These are phyloP conservation scores for Papilio dardanus DNA, from an alignment of 1,140 invertebrate species.

Conservation along the genomic window DNA sequence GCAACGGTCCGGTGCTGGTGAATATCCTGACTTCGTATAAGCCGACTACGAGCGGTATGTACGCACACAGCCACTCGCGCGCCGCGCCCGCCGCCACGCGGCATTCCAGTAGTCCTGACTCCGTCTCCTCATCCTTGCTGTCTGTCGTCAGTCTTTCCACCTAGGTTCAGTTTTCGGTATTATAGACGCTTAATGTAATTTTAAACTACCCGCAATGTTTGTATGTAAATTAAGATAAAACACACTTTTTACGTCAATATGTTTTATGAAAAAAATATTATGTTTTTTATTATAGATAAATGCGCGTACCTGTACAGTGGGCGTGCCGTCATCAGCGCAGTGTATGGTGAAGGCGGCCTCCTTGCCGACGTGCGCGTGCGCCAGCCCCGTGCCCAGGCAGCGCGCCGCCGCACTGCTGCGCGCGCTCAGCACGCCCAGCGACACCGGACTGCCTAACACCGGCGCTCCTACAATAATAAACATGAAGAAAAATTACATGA, in stretches of 20 bases:
- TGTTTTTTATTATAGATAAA: not conserved
- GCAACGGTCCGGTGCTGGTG: constrained; percentile 81
- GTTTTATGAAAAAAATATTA: too few species aligned
- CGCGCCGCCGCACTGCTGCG: constrained; percentile 77
- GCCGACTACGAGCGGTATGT: constrained; percentile 83
- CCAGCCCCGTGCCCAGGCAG: constrained; percentile 85
- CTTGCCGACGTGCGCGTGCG: constrained; percentile 88
- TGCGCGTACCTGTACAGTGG: constrained; percentile 80
- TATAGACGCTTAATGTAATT: not conserved
- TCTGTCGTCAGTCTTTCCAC: constrained; percentile 79
- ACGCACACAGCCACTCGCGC: constrained; percentile 83
- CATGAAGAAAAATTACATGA: too few species aligned
- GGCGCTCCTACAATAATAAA: constrained; percentile 79
- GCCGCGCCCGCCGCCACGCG: constrained; percentile 63
- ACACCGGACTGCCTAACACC: constrained; percentile 84
- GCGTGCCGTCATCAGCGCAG: constrained; percentile 78
- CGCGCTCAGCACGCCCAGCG: constrained; percentile 81
- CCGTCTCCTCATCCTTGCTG: constrained; percentile 69
- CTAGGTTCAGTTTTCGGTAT: constrained; percentile 45
- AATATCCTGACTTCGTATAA: constrained; percentile 84
- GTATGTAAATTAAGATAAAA: too few species aligned
- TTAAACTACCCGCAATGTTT: too few species aligned
- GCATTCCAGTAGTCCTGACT: constrained; percentile 76
- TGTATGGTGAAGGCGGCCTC: constrained; percentile 88
- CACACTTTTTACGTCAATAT: too few species aligned